Evolutionary conservation across 1,140 invertebrate species (phyloP), one percentile per base, ranked within the genome.

Genomic region (Drosophila parabipectinata): DNA sequence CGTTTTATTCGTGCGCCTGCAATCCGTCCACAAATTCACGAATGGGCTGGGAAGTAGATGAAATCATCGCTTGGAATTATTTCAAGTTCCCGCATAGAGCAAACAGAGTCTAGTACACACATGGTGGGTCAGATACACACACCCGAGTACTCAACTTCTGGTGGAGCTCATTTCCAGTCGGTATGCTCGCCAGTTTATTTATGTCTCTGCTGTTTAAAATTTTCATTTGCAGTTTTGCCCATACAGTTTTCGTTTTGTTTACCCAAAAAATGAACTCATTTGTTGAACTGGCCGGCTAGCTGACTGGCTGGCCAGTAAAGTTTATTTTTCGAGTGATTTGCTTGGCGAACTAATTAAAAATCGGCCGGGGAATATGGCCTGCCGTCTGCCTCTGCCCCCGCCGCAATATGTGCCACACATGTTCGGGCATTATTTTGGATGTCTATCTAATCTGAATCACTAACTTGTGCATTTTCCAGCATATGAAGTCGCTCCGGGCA

Each of bases 61-160:
- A 88, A 88, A 88, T 88, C 83, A 88, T 88, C 83, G 79, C 58
- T 77, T 77, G 66, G 72, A 88, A 88, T 88, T 77, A 79, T 76
- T 87, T 83, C 76, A 72, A 67, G 79, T 88, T 83, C 64, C 63
- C 71, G 47, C 67, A 77, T 76, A 79, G 50, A 45, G 30, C 55
- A 59, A 59, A 58, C 56, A 61, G 12, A 62, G 24, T 39, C 32
- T 28, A 6, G n/a, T 26, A 32, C 41, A 57, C 37, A 67, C 32
- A 77, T 50, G 66, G 50, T 67, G 59, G 73, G 48, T 57, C 67
- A 77, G 45, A 54, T 41, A 64, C 32, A 81, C 47, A 59, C 51
- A 62, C 53, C 61, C 44, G 9, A 9, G 44, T 21, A 79, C 51
- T 54, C 51, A 68, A 81, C 48, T 58, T 44, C 54, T 64, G 64